These are phyloP conservation scores for Ennomos quercinarius DNA, from an alignment of 2,888 invertebrate genomes.

Conservation along the genomic window DNA sequence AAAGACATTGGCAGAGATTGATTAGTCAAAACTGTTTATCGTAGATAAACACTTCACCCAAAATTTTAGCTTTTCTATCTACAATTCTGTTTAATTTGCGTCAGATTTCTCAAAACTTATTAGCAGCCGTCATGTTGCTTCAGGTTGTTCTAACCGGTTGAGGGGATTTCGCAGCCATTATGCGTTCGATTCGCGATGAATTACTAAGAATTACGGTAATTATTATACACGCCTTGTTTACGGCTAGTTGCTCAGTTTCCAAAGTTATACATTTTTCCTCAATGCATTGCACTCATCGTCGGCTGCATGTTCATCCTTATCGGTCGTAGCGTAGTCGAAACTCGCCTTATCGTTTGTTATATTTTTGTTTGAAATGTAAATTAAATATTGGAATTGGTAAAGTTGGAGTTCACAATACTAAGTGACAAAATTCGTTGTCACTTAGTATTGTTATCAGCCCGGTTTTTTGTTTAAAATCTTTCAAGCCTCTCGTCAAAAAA, in stretches of 20 bases:
- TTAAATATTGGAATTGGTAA: conserved; percentile 8
- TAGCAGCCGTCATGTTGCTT: not conserved
- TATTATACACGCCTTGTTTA: conserved; percentile 46
- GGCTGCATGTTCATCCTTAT: conserved; percentile 35
- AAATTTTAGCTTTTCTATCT: not conserved
- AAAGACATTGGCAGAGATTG: not conserved
- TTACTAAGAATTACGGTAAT: conserved; percentile 48
- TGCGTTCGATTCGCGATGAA: conserved; percentile 20
- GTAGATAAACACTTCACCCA: not conserved
- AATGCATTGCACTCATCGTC: conserved; percentile 56
- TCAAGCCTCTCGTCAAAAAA: too few species aligned
- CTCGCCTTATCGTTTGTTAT: conserved; percentile 2
- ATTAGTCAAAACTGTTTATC: not conserved
- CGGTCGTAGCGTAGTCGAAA: conserved; percentile 13
- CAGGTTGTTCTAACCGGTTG: conserved; percentile 8
- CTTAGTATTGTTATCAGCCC: too few species aligned
- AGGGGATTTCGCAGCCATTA: conserved; percentile 16
- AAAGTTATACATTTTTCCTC: conserved; percentile 63
- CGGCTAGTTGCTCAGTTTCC: conserved; percentile 38
- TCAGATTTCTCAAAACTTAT: conserved; percentile 2
- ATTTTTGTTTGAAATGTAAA: conserved; percentile 15
- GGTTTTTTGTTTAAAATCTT: too few species aligned
- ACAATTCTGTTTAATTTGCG: not conserved
- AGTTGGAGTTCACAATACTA: not conserved
- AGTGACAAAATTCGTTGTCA: too few species aligned